Evolutionary conservation across 2,113 vertebrate genomes (phyloP).

Genomic region (Poeciliopsis retropinna): DNA sequence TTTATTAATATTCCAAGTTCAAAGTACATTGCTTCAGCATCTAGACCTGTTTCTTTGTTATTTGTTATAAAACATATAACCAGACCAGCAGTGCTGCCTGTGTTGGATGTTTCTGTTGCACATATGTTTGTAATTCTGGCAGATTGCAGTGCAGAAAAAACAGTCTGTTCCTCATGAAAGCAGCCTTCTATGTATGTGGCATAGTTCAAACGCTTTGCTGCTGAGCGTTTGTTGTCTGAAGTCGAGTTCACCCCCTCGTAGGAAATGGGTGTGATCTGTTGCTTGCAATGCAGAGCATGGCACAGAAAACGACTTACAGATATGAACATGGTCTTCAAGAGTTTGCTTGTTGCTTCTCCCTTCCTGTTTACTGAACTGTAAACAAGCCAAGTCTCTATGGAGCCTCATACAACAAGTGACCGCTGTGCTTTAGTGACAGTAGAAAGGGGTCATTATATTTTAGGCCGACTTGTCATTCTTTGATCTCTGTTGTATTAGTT

Average conservation of each 20-base stretch:
- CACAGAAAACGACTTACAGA: slow-evolving; percentile 19
- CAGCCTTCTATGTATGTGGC: neutral
- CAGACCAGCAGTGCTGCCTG: no score
- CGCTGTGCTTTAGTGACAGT: slow-evolving; percentile 4
- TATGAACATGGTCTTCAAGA: slow-evolving; percentile 25
- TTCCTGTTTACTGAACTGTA: slow-evolving; percentile 62
- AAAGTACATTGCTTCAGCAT: neutral
- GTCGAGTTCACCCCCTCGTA: slow-evolving; percentile 14
- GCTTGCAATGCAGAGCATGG: slow-evolving; percentile 28
- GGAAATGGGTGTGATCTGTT: slow-evolving; percentile 56
- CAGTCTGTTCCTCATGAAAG: slow-evolving; percentile 1
- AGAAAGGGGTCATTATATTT: slow-evolving; percentile 7
- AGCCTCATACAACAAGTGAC: neutral
- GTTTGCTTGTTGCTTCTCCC: slow-evolving; percentile 31
- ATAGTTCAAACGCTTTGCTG: neutral
- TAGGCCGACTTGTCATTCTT: slow-evolving; percentile 8
- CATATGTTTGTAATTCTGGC: neutral
- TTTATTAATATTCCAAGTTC: no score
- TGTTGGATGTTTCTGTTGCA: neutral
- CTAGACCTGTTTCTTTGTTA: neutral
- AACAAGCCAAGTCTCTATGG: slow-evolving; percentile 46
- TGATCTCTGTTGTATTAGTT: neutral
- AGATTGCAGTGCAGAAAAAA: neutral
- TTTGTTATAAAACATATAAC: neutral
- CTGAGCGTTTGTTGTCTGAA: slow-evolving; percentile 22